Conservation (phyloP, 1,140 invertebrate species). For the Belonocnema kinseyi region DNA sequence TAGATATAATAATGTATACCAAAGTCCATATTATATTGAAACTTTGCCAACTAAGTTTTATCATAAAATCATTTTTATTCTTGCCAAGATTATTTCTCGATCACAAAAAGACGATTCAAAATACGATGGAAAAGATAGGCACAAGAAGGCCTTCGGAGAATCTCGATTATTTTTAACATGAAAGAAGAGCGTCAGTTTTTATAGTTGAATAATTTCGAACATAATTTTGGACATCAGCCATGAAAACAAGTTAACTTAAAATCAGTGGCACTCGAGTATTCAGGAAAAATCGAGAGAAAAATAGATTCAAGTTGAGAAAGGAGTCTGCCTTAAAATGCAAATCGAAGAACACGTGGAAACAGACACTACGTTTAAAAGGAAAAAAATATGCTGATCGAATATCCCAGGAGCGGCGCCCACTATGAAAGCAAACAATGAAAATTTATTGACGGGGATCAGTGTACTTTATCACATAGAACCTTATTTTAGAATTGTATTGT, state of each 20-base stretch:
- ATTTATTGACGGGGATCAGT: conserved; percentile 24
- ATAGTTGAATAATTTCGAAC: not conserved
- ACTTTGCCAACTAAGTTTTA: too few species aligned
- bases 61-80: too few species aligned
- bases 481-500: conserved; percentile 21
- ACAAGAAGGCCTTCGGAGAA: too few species aligned
- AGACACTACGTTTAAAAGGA: conserved; percentile 1
- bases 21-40: too few species aligned
- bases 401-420: conserved; percentile 22
- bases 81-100: too few species aligned
- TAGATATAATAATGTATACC: too few species aligned
- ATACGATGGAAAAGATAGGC: too few species aligned
- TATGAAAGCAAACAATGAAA: conserved; percentile 27
- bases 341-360: conserved; percentile 8
- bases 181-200: not conserved
- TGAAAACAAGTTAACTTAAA: conserved; percentile 8
- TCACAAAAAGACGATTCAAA: too few species aligned
- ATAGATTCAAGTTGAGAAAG: conserved; percentile 23
- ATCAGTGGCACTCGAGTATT: conserved; percentile 11
- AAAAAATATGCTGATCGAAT: conserved; percentile 30
- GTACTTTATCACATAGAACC: conserved; percentile 2
- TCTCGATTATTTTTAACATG: too few species aligned
- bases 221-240: conserved; percentile 17
- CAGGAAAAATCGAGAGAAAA: conserved; percentile 7
- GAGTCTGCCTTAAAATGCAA: conserved; percentile 15